phyloP scores from a whole-genome alignment of 2,888 invertebrate genomes.

The Meliscaeva auricollis region DNA sequence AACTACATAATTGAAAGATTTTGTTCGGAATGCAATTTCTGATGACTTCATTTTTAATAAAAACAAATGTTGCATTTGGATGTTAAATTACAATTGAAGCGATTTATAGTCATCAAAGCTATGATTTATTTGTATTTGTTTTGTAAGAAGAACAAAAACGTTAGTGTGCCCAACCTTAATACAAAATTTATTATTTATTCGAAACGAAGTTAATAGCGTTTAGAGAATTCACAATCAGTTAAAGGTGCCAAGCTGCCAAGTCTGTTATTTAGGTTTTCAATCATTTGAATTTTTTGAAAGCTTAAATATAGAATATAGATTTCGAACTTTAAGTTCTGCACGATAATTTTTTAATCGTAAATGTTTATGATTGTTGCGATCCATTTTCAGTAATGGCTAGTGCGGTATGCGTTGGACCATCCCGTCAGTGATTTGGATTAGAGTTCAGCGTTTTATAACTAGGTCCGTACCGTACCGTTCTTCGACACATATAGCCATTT shows the following conservation, averaged over 20 bases:
- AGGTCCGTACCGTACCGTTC: no score
- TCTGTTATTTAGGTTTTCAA: not conserved
- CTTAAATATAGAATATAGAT: not conserved
- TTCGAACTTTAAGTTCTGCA: no score
- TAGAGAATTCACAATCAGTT: constrained; percentile 37
- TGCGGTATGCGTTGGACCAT: no score
- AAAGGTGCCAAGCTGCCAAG: constrained; percentile 31
- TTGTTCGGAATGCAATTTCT: constrained; percentile 11
- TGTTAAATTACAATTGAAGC: constrained; percentile 52
- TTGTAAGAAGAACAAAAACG: not conserved
- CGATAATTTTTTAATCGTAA: not conserved
- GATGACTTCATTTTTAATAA: constrained; percentile 62
- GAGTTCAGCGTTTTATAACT: no score
- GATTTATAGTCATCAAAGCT: constrained; percentile 38
- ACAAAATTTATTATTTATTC: constrained; percentile 37
- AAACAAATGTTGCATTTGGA: constrained; percentile 9
- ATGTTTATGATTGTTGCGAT: no score
- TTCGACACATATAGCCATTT: no score
- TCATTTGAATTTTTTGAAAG: constrained; percentile 6
- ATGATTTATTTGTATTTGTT: constrained; percentile 12
- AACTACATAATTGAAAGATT: not conserved
- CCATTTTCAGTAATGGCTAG: no score
- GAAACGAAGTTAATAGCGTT: constrained; percentile 22
- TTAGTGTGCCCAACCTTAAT: constrained; percentile 29
- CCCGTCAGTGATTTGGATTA: no score